These are phyloP conservation scores for Tipula vernalis DNA, from an alignment of 2,888 invertebrate genomes.

Conservation along the genomic window DNA sequence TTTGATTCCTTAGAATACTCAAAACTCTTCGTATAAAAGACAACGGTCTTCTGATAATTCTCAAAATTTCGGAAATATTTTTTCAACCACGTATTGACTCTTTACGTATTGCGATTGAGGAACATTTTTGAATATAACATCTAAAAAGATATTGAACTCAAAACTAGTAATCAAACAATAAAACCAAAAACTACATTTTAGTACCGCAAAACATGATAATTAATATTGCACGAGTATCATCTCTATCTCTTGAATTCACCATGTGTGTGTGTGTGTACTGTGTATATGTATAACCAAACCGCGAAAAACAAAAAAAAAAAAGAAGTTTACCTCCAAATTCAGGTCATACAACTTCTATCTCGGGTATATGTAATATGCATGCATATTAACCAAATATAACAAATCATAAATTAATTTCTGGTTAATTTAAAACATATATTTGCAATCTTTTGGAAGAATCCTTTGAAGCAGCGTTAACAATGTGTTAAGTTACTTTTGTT, in stretches of 20 bases:
- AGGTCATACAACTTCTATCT: slow-evolving; percentile 4
- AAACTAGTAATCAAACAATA: background rate
- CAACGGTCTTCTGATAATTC: too few species aligned
- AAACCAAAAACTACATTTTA: background rate
- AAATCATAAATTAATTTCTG: slow-evolving; percentile 4
- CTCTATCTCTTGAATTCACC: background rate
- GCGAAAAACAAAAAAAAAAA: background rate
- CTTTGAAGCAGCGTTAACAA: background rate
- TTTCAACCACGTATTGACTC: too few species aligned
- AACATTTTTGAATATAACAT: background rate
- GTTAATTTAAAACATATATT: background rate
- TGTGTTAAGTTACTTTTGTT: background rate
- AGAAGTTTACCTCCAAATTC: slow-evolving; percentile 4
- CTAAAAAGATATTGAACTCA: background rate
- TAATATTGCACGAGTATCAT: background rate
- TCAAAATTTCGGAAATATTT: too few species aligned
- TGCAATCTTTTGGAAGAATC: background rate
- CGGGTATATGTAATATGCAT: background rate
- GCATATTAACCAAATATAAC: background rate
- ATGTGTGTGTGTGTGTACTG: background rate
- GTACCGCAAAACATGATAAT: background rate
- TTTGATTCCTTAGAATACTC: too few species aligned
- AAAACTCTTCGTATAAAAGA: too few species aligned
- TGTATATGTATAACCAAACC: background rate
- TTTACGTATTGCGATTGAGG: too few species aligned